Evolutionary conservation across 2,888 invertebrate genomes (phyloP).

Genomic region (Drosophila pseudotalamancana): DNA sequence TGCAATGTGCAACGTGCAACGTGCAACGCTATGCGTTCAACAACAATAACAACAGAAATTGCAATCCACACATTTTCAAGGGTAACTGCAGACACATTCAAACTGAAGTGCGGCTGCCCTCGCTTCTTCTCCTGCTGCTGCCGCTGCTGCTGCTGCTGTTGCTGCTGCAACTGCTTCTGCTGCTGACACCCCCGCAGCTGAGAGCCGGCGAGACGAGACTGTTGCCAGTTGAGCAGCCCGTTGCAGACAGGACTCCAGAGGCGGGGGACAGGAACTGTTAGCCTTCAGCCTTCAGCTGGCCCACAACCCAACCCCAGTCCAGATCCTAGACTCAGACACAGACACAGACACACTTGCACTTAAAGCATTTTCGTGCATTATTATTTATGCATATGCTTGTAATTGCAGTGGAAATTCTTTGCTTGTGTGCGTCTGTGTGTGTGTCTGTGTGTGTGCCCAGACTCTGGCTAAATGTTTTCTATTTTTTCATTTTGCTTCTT

Average conservation of each 20-base stretch:
- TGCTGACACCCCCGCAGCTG: slow-evolving; percentile 6
- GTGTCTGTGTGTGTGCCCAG: slow-evolving; percentile 49
- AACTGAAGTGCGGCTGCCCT: slow-evolving; percentile 52
- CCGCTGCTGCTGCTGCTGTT: slow-evolving; percentile 6
- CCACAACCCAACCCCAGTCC: slow-evolving; percentile 12
- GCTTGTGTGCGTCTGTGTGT: slow-evolving; percentile 11
- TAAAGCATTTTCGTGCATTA: slow-evolving; percentile 78
- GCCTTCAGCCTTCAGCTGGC: slow-evolving; percentile 20
- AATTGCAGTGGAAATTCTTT: slow-evolving; percentile 53
- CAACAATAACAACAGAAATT: slow-evolving; percentile 35
- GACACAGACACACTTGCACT: slow-evolving; percentile 48
- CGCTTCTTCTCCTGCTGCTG: slow-evolving; percentile 44
- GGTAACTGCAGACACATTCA: slow-evolving; percentile 78
- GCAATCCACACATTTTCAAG: slow-evolving; percentile 67
- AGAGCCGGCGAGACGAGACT: slow-evolving; percentile 35
- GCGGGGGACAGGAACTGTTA: slow-evolving; percentile 30
- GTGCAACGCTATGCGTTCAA: slow-evolving; percentile 53
- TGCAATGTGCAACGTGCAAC: slow-evolving; percentile 33
- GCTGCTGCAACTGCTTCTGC: neutral
- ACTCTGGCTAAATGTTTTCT: slow-evolving; percentile 47
- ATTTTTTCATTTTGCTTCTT: slow-evolving; percentile 6
- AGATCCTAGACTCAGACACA: slow-evolving; percentile 1
- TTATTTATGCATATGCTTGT: slow-evolving; percentile 79
- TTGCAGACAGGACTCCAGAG: slow-evolving; percentile 17
- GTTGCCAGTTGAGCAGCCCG: slow-evolving; percentile 39